Percentiles rank a stretch among this genome's conserved stretches.
Evolutionary conservation across 2,888 invertebrate genomes (phyloP).

Genomic region (Plagiodera versicolora): DNA sequence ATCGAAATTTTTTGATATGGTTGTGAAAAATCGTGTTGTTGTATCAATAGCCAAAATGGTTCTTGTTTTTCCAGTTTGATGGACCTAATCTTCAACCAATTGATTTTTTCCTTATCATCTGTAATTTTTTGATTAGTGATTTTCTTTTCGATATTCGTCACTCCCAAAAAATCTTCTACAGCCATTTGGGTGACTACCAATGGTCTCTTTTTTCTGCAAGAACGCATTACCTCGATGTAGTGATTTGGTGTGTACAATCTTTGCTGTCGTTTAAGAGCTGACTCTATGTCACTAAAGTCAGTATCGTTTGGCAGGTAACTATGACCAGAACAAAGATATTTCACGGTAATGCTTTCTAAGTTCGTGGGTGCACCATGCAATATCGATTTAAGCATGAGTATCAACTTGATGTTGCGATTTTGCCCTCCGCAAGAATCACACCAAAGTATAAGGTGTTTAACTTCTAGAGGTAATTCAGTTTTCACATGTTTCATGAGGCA

Average conservation of each 20-base stretch:
- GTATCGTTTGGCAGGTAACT: constrained; percentile 34
- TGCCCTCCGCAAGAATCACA: constrained; percentile 33
- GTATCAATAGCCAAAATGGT: constrained; percentile 2
- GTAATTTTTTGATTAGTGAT: constrained; percentile 14
- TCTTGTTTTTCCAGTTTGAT: constrained; percentile 7
- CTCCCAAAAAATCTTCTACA: constrained; percentile 8
- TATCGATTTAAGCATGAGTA: constrained; percentile 11
- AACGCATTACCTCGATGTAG: constrained; percentile 25
- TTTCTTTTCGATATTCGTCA: constrained; percentile 14
- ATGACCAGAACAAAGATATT: constrained; percentile 29
- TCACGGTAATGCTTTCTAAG: constrained; percentile 19
- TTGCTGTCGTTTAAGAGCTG: constrained; percentile 32
- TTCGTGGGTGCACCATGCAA: constrained; percentile 9
- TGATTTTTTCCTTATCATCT: constrained; percentile 14
- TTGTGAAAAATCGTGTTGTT: constrained; percentile 15
- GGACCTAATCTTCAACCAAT: constrained; percentile 15
- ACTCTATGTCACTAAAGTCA: constrained; percentile 20
- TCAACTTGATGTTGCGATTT: constrained; percentile 29
- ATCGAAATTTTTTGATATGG: constrained; percentile 11
- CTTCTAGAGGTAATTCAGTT: constrained; percentile 25
- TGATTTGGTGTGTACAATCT: constrained; percentile 28
- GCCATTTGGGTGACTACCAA: constrained; percentile 15
- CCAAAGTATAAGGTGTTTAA: constrained; percentile 31
- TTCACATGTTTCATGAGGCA: constrained; percentile 30
- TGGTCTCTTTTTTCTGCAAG: constrained; percentile 29